These are phyloP conservation scores for Trogon surrucura DNA, from an alignment of 2,113 vertebrate genomes.

Conservation along the genomic window DNA sequence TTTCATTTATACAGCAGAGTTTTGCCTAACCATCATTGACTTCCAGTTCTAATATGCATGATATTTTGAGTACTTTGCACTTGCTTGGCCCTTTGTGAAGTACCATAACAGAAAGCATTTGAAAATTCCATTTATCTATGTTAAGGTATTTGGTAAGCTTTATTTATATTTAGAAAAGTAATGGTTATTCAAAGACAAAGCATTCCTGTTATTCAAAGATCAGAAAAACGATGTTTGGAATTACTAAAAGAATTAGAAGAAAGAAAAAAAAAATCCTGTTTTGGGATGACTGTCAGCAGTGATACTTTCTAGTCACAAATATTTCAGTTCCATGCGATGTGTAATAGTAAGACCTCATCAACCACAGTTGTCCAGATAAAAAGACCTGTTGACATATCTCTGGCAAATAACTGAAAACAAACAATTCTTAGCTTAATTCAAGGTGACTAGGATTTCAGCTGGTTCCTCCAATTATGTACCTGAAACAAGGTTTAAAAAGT, in stretches of 20 bases:
- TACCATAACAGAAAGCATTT: background rate
- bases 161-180: background rate
- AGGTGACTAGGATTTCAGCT: background rate
- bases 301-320: background rate
- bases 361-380: background rate
- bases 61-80: background rate
- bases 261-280: background rate
- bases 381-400: background rate
- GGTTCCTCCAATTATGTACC: background rate
- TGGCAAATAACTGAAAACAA: background rate
- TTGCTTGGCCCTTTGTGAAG: background rate
- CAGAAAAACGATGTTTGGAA: background rate
- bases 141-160: background rate
- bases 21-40: background rate
- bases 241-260: background rate
- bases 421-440: background rate
- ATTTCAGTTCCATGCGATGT: background rate
- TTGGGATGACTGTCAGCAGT: background rate
- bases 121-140: background rate
- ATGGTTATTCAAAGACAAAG: background rate
- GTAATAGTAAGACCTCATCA: background rate
- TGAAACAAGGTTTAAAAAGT: background rate
- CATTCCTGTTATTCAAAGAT: background rate
- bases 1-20: background rate
- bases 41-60: background rate